Conservation (phyloP, 2,888 invertebrate genomes). For the Apoda limacodes region DNA sequence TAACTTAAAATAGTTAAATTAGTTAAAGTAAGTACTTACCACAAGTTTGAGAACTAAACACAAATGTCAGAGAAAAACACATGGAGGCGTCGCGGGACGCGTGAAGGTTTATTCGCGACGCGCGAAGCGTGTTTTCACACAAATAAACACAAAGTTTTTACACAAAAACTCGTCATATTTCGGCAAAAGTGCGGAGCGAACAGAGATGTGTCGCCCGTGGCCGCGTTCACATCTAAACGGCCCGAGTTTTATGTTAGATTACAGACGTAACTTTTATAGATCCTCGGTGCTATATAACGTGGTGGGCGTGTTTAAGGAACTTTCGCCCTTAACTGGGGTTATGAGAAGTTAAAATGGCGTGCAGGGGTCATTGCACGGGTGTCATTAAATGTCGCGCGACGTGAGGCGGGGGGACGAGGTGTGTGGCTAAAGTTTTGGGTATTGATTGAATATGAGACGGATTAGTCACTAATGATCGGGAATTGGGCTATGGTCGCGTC, state of each 20-base stretch:
- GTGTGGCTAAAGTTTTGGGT: conserved; percentile 70
- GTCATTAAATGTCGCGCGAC: conserved; percentile 70
- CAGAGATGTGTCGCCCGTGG: conserved; percentile 69
- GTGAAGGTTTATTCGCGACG: conserved; percentile 40
- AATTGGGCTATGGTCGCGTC: conserved; percentile 48
- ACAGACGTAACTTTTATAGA: conserved; percentile 72
- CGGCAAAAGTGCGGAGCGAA: conserved; percentile 69
- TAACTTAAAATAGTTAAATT: too few species aligned
- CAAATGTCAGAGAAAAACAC: conserved; percentile 39
- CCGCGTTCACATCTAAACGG: conserved; percentile 71
- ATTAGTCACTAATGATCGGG: conserved; percentile 68
- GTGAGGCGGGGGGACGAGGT: conserved; percentile 60
- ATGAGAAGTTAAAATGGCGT: conserved; percentile 48
- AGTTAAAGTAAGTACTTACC: conserved; percentile 53
- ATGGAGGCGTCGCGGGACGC: conserved; percentile 37
- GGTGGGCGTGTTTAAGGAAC: conserved; percentile 56
- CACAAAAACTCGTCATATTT: conserved; percentile 60
- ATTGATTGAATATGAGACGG: conserved; percentile 69
- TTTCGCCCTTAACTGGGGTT: conserved; percentile 42
- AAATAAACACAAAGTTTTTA: conserved; percentile 55
- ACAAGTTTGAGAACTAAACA: too few species aligned
- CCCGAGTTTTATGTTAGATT: conserved; percentile 71
- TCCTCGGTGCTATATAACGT: conserved; percentile 71
- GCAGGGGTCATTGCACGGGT: conserved; percentile 56
- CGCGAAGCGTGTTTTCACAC: conserved; percentile 41